A percentile compares a stretch with the other conserved stretches of the same genome.
Conservation (phyloP, 1,140 invertebrate genomes). For the Scaptodrosophila lebanonensis region DNA sequence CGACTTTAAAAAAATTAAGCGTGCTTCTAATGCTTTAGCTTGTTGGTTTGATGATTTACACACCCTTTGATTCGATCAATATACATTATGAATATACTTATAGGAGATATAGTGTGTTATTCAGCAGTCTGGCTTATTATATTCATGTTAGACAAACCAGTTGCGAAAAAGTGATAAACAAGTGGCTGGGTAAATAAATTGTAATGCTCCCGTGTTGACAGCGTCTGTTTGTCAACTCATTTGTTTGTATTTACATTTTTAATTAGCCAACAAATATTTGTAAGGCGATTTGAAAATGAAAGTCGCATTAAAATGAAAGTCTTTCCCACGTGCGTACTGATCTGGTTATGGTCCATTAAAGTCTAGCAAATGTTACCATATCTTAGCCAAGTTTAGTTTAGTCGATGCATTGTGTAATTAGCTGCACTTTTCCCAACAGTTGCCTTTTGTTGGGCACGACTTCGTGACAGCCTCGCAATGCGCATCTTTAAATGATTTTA, state of each 20-base stretch:
- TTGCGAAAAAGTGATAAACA: slow-evolving; percentile 2
- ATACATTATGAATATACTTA: too few relatives aligned
- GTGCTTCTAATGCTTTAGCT: neutral
- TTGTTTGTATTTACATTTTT: neutral
- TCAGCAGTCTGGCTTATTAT: too few relatives aligned
- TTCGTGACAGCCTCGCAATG: neutral
- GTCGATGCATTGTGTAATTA: slow-evolving; percentile 32
- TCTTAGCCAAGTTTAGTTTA: slow-evolving; percentile 3
- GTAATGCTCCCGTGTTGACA: neutral
- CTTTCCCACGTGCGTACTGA: slow-evolving; percentile 9
- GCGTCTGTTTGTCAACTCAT: neutral
- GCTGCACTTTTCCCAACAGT: slow-evolving; percentile 14
- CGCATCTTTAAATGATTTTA: slow-evolving; percentile 23
- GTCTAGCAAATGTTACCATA: neutral
- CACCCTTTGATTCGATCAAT: too few relatives aligned
- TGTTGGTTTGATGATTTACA: too few relatives aligned
- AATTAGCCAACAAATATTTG: neutral
- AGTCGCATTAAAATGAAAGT: slow-evolving; percentile 27
- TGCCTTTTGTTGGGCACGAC: slow-evolving; percentile 9
- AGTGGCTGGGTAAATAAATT: slow-evolving; percentile 26
- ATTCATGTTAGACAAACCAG: slow-evolving; percentile 6
- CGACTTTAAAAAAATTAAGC: slow-evolving; percentile 1
- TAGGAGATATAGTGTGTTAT: too few relatives aligned
- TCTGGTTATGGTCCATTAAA: neutral
- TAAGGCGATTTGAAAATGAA: slow-evolving; percentile 6